Conservation (phyloP, 35 echinoderm and acorn worm genomes). For the Apostichopus parvimensis region DNA sequence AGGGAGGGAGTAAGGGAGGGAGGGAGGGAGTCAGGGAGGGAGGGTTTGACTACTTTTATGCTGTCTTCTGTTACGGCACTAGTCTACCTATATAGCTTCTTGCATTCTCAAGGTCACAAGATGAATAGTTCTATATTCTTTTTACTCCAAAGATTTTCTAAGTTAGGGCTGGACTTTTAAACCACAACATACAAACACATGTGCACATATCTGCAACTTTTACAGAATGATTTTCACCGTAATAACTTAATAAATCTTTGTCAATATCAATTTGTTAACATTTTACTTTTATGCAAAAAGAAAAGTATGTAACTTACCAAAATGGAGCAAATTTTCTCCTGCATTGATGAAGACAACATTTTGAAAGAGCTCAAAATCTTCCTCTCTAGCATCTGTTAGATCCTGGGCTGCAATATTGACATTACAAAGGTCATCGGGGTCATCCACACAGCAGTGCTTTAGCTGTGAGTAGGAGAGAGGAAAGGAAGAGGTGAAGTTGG, state of each 20-base stretch:
- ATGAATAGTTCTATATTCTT: too few species aligned
- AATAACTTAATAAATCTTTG: too few species aligned
- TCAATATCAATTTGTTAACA: too few species aligned
- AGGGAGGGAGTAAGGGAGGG: background rate
- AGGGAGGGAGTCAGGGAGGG: background rate
- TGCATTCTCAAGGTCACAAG: too few species aligned
- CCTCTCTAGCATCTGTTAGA: conserved; percentile 75
- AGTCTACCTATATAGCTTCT: too few species aligned
- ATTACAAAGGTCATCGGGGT: conserved; percentile 88
- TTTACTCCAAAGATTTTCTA: too few species aligned
- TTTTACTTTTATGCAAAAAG: too few species aligned
- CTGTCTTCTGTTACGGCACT: too few species aligned
- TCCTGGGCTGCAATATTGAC: conserved; percentile 84
- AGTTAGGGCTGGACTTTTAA: too few species aligned
- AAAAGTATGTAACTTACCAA: conserved; percentile 69
- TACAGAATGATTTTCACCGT: too few species aligned
- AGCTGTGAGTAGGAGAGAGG: conserved; percentile 55
- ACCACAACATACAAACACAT: too few species aligned
- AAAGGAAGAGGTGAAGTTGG: background rate
- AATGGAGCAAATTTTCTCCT: conserved; percentile 86
- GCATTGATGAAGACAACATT: conserved; percentile 96
- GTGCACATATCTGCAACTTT: too few species aligned
- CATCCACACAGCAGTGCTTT: conserved; percentile 93
- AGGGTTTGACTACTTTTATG: background rate
- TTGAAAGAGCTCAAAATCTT: conserved; percentile 81